phyloP scores from a whole-genome alignment of 2,888 invertebrate genomes.

The Eupithecia insigniata region DNA sequence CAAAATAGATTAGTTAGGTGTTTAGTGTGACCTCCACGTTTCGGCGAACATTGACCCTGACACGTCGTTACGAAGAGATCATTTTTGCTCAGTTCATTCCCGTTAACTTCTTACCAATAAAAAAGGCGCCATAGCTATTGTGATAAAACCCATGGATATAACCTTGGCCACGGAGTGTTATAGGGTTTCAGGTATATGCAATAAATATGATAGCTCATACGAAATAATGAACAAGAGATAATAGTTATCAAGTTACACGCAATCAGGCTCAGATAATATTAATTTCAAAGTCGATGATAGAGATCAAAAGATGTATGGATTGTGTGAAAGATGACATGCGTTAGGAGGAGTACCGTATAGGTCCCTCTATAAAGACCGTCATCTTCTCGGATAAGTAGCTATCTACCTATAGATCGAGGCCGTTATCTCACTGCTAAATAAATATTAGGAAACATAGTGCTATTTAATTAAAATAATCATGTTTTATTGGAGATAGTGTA shows the following conservation, averaged over 20 bases:
- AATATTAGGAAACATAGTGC: too few relatives aligned
- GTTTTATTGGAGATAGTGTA: too few relatives aligned
- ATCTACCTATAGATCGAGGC: too few relatives aligned
- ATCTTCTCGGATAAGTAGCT: too few relatives aligned
- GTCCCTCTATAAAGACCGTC: too few relatives aligned
- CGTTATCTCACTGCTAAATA: too few relatives aligned
- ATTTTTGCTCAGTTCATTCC: constrained; percentile 57
- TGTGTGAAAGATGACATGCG: neutral
- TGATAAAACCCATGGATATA: constrained; percentile 59
- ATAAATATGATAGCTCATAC: neutral
- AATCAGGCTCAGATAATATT: neutral
- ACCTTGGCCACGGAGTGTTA: constrained; percentile 32
- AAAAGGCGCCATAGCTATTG: neutral
- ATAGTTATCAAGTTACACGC: neutral
- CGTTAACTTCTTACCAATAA: neutral
- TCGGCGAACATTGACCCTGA: constrained; percentile 48
- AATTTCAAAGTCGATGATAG: neutral
- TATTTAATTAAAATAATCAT: too few relatives aligned
- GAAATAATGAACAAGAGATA: neutral
- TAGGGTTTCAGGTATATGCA: neutral
- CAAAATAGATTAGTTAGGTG: constrained; percentile 40
- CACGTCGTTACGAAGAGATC: constrained; percentile 57
- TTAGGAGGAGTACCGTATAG: neutral
- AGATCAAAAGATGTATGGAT: neutral
- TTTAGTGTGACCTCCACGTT: constrained; percentile 43